Evolutionary conservation across 92 coral and sea anemone genomes (phyloP).

Genomic region (Ricordea florida): DNA sequence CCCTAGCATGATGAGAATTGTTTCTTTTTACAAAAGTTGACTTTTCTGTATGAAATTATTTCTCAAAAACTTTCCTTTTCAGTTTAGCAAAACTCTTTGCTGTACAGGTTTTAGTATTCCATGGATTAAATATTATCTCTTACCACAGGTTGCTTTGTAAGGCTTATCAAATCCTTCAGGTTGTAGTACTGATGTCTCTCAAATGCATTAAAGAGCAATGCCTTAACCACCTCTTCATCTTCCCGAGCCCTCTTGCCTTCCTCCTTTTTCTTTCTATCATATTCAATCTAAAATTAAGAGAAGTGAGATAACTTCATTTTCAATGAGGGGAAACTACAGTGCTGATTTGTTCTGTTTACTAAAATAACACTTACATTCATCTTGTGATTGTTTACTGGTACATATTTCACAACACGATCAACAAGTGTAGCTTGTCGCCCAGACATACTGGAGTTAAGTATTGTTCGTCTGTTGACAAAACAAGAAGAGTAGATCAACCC

Average conservation of each 20-base stretch:
- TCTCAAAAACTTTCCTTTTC: too few relatives aligned
- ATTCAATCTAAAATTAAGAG: constrained; percentile 71
- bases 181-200: constrained; percentile 98
- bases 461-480: constrained; percentile 56
- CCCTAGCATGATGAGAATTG: too few relatives aligned
- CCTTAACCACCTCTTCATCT: constrained; percentile 90
- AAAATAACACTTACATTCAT: constrained; percentile 71
- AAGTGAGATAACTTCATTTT: background rate
- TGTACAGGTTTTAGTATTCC: too few relatives aligned
- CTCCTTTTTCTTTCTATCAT: constrained; percentile 90
- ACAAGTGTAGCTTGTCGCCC: constrained; percentile 80
- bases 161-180: constrained; percentile 88
- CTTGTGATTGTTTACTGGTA: constrained; percentile 89
- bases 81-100: too few relatives aligned
- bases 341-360: background rate
- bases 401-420: constrained; percentile 67
- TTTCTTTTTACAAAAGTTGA: too few relatives aligned
- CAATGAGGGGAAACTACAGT: background rate
- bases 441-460: constrained; percentile 78
- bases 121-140: constrained; percentile 30
- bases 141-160: constrained; percentile 95
- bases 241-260: constrained; percentile 95
- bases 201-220: constrained; percentile 91
- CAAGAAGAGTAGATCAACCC: background rate
- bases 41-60: too few relatives aligned